Evolutionary conservation across 2,113 vertebrate species (phyloP), one percentile per base, ranked within the genome.

Genomic region (Xiphorhynchus elegans): DNA sequence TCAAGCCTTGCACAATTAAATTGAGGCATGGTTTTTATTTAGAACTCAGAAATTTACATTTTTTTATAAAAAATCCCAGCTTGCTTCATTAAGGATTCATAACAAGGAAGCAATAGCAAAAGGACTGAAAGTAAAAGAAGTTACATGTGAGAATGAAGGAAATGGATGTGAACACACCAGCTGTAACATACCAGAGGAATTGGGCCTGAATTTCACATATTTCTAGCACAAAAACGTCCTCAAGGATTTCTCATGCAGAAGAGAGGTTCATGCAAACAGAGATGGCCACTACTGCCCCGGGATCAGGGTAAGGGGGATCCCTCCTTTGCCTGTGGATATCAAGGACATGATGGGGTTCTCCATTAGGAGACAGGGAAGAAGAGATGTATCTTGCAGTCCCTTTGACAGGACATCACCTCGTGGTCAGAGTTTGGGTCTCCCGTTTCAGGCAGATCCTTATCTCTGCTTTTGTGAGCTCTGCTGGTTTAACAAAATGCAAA

Each of bases 321-420:
- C 39, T 60, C 53, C 53, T 13, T 75, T 19, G 10, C 18, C 24
- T 11, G 33, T n/a, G 33, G 18, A n/a, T 40, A 17, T 28, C 39
- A 60, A 20, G 16, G 29, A 40, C 14, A 3, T 9, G 7, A 31
- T 21, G 40, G 16, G 28, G 19, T 14, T 46, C 37, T 31, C 68
- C 6, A 2, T 13, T 17, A 35, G 31, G 33, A 55, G 28, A 7
- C 33, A 55, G n/a, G 55, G 64, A 37, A 46, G 44, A 44, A 42
- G 29, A 74, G 19, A 2, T 33, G 33, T 10, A 9, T 42, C 37
- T 56, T 40, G n/a, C 52, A 44, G 31, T 53, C 28, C 46, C 8
- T 50, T 23, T 67, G n/a, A 26, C 49, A 39, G 53, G 39, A 62
- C 49, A 11, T 47, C 50, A 24, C 17, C 59, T 44, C 0, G 0